Evolutionary conservation across 1,140 invertebrate species (phyloP).

Genomic region (Chionoecetes opilio): DNA sequence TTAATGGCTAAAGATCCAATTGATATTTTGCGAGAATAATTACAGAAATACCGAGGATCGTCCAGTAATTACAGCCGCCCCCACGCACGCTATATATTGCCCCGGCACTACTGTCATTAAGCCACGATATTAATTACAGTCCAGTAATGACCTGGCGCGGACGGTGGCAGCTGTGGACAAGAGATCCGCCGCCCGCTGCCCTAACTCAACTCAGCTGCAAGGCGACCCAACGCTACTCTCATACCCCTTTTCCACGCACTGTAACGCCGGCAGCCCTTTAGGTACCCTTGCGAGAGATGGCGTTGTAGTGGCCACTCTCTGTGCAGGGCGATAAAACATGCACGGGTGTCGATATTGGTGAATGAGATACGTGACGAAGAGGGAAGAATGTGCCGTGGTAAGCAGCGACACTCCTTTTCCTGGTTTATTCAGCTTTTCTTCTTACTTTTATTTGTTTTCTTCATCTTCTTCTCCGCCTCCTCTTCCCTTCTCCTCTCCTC

Average conservation of each 20-base stretch:
- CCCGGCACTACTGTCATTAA: not conserved
- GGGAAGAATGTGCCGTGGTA: no score
- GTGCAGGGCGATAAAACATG: no score
- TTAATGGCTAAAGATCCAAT: conserved; percentile 9
- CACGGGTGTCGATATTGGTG: no score
- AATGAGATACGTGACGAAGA: no score
- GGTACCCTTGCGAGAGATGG: not conserved
- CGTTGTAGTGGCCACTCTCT: no score
- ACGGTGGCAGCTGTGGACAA: not conserved
- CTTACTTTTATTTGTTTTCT: not conserved
- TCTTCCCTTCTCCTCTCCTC: not conserved
- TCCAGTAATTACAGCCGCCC: not conserved
- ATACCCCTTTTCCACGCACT: not conserved
- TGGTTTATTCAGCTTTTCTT: not conserved
- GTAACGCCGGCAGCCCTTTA: not conserved
- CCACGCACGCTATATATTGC: conserved; percentile 3
- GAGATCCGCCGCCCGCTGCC: not conserved
- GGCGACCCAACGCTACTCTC: not conserved
- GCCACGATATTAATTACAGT: conserved; percentile 29
- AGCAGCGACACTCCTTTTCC: not conserved
- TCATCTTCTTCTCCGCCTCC: no score
- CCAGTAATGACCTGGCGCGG: not conserved
- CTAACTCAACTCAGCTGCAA: not conserved
- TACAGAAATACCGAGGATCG: not conserved
- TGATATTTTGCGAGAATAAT: conserved; percentile 11